phyloP scores from a whole-genome alignment of 2,113 vertebrate genomes.

The Channa argus region DNA sequence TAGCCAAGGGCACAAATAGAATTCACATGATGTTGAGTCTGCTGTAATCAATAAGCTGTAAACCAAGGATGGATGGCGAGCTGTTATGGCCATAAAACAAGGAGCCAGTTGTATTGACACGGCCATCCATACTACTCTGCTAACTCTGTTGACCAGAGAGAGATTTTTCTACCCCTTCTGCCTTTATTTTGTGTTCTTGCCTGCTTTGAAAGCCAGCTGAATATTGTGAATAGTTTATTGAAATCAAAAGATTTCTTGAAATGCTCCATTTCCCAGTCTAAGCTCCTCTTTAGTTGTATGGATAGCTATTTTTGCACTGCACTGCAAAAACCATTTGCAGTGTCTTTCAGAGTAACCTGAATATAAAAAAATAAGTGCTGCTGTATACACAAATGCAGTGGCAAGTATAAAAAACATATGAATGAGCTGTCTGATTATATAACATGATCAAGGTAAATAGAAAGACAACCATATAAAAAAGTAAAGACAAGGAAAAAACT shows the following conservation, averaged over 20 bases:
- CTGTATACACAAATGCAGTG: not conserved
- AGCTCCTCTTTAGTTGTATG: not conserved
- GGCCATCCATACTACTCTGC: slow-evolving; percentile 71
- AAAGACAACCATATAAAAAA: no score
- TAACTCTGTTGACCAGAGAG: slow-evolving; percentile 46
- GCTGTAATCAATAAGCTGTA: slow-evolving; percentile 76
- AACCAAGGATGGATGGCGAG: slow-evolving; percentile 74
- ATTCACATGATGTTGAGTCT: slow-evolving; percentile 71
- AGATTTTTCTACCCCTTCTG: slow-evolving; percentile 25
- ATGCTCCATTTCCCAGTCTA: slow-evolving; percentile 14
- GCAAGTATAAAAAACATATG: not conserved
- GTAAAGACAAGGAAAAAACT: no score
- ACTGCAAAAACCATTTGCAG: not conserved
- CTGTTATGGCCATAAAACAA: slow-evolving; percentile 80
- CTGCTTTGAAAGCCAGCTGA: slow-evolving; percentile 21
- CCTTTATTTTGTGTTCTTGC: slow-evolving; percentile 35
- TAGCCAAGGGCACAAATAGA: slow-evolving; percentile 61
- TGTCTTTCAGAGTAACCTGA: slow-evolving; percentile 8
- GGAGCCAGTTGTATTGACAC: slow-evolving; percentile 76
- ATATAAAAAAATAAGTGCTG: not conserved
- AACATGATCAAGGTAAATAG: not conserved
- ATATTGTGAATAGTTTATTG: not conserved
- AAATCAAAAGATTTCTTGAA: not conserved
- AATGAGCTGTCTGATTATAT: not conserved
- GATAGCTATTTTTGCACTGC: not conserved